These are phyloP conservation scores for Mesitornis unicolor DNA, from an alignment of 2,113 vertebrate species.

Conservation along the genomic window DNA sequence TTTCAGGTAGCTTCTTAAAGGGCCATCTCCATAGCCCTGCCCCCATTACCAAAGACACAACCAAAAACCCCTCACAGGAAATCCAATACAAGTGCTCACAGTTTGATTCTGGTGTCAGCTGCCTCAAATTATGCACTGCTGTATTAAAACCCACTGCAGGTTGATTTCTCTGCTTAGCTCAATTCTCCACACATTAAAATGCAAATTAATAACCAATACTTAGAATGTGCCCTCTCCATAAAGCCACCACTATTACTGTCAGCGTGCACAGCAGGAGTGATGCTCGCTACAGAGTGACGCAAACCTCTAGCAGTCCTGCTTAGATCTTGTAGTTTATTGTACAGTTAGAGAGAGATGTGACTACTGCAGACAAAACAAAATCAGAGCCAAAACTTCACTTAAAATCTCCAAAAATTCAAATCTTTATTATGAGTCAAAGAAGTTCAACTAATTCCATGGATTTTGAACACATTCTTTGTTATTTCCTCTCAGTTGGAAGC, in stretches of 20 bases:
- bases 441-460: constrained; percentile 33
- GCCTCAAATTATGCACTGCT: not conserved
- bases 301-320: not conserved
- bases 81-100: no score
- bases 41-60: no score
- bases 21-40: no score
- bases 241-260: not conserved
- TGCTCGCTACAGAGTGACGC: not conserved
- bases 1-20: no score
- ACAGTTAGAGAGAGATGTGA: not conserved
- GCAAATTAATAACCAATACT: not conserved
- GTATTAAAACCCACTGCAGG: not conserved
- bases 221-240: not conserved
- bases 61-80: no score
- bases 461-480: constrained; percentile 54
- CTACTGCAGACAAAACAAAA: constrained; percentile 47
- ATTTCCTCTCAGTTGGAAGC: constrained; percentile 49
- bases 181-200: not conserved
- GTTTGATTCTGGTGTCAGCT: not conserved
- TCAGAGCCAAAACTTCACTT: constrained; percentile 5
- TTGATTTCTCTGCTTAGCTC: not conserved
- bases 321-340: not conserved
- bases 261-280: not conserved
- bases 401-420: not conserved
- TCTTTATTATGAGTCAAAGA: constrained; percentile 21